Evolutionary conservation across 2,113 vertebrate genomes (phyloP).

Genomic region (Gymnogyps californianus): DNA sequence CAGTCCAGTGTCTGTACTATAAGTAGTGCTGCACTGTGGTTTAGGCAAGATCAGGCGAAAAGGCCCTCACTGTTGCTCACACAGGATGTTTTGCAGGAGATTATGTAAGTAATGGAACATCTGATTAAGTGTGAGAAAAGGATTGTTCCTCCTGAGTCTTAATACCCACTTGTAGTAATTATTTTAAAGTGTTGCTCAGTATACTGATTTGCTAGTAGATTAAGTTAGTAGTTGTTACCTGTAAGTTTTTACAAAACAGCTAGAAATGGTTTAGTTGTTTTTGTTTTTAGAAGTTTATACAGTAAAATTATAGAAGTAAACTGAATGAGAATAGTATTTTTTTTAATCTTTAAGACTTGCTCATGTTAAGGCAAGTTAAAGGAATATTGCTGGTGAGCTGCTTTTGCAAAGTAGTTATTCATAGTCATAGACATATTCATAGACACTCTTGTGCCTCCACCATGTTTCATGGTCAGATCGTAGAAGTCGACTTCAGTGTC

Average conservation of each 20-base stretch:
- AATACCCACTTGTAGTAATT: neutral
- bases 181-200: neutral
- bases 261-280: neutral
- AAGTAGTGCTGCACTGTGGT: accelerated
- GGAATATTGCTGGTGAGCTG: neutral
- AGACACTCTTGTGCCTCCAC: neutral
- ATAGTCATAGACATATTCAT: neutral
- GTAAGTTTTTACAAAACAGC: neutral
- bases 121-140: neutral
- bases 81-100: neutral
- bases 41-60: neutral
- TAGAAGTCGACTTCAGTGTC: neutral
- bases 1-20: accelerated
- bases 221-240: neutral
- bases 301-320: neutral
- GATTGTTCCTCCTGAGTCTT: neutral
- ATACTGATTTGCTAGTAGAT: neutral
- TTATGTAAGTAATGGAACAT: neutral
- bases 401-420: neutral
- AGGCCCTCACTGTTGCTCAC: neutral
- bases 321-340: neutral
- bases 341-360: neutral
- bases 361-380: neutral
- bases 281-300: neutral
- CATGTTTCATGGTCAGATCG: accelerated